Percentiles rank a stretch among this genome's conserved stretches.
phyloP scores from a whole-genome alignment of 1,140 invertebrate species.

The Drosophila erecta region DNA sequence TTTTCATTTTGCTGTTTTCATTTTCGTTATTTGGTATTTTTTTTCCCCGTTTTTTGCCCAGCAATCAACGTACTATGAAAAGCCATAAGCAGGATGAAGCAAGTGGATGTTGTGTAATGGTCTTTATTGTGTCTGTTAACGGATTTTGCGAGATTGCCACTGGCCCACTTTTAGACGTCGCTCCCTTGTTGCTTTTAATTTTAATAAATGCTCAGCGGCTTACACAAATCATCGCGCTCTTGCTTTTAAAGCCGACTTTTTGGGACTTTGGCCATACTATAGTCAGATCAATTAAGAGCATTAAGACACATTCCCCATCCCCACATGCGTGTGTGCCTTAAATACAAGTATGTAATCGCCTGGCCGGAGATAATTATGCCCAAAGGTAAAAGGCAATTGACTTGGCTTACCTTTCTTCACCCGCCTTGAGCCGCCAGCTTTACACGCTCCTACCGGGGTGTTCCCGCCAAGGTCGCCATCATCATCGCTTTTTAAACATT shows the following conservation, averaged over 20 bases:
- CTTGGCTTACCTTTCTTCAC: slow-evolving; percentile 31
- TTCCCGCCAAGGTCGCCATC: slow-evolving; percentile 4
- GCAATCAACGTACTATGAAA: slow-evolving; percentile 58
- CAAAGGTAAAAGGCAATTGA: slow-evolving; percentile 61
- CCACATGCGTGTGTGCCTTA: slow-evolving; percentile 31
- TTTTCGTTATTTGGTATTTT: slow-evolving; percentile 30
- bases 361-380: slow-evolving; percentile 55
- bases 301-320: slow-evolving; percentile 25
- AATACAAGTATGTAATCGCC: slow-evolving; percentile 46
- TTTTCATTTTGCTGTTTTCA: slow-evolving; percentile 39
- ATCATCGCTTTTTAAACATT: slow-evolving; percentile 67
- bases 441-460: slow-evolving; percentile 1
- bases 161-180: slow-evolving; percentile 23
- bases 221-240: slow-evolving; percentile 23
- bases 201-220: slow-evolving; percentile 53
- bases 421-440: slow-evolving; percentile 30
- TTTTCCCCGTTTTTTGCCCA: slow-evolving; percentile 19
- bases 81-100: slow-evolving; percentile 42
- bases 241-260: slow-evolving; percentile 30
- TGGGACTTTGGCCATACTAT: slow-evolving; percentile 14
- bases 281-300: slow-evolving; percentile 50
- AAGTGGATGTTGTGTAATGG: slow-evolving; percentile 31
- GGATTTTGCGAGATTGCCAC: slow-evolving; percentile 37
- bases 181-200: slow-evolving; percentile 41
- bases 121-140: slow-evolving; percentile 63